These are phyloP conservation scores for Nylanderia fulva DNA, from an alignment of 1,140 invertebrate genomes.

Conservation along the genomic window DNA sequence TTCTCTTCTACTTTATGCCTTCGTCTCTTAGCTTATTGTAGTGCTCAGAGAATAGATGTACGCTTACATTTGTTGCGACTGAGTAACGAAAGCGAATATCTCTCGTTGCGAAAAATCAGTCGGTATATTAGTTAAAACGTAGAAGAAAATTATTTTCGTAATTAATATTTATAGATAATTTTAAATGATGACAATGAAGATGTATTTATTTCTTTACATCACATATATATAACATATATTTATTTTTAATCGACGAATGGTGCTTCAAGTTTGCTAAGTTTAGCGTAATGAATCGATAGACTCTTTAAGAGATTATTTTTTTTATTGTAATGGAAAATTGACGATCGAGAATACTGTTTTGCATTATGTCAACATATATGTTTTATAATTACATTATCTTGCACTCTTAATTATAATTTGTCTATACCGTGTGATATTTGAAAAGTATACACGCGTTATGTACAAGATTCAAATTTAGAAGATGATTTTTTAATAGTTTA, in stretches of 20 bases:
- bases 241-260: conserved; percentile 52
- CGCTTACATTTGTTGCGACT: background rate
- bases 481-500: background rate
- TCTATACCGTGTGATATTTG: background rate
- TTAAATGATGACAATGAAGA: conserved; percentile 23
- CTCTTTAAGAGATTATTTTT: background rate
- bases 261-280: background rate
- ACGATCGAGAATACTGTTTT: background rate
- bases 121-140: background rate
- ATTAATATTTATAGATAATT: conserved; percentile 6
- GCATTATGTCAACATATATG: background rate
- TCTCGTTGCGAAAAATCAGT: background rate
- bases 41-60: background rate
- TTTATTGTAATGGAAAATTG: background rate
- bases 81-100: background rate
- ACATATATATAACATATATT: conserved; percentile 60
- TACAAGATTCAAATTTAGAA: background rate
- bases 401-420: background rate
- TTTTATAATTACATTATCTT: background rate
- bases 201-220: conserved; percentile 67
- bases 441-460: background rate
- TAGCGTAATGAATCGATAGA: conserved; percentile 1
- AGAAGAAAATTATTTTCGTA: conserved; percentile 34
- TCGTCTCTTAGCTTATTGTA: conserved; percentile 22
- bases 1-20: conserved; percentile 3